Percentiles rank a stretch among this genome's conserved stretches.
phyloP scores from a whole-genome alignment of 1,140 invertebrate species.

The Muscidifurax raptorellus region DNA sequence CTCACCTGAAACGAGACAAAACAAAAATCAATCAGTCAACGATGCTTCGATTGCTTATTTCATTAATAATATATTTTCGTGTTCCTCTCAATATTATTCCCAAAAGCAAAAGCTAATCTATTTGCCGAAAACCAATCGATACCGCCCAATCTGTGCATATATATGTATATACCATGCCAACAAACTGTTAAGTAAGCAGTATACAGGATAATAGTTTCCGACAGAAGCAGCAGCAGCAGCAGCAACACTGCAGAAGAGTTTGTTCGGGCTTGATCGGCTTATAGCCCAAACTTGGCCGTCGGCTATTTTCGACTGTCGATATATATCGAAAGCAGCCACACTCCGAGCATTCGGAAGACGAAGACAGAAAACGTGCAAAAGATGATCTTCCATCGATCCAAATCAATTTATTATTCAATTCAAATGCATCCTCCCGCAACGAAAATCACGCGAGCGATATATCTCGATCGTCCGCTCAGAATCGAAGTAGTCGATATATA shows the following conservation, averaged over 20 bases:
- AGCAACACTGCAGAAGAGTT: background rate
- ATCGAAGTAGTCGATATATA: background rate
- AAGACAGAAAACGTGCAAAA: too few relatives aligned
- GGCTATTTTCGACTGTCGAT: conserved; percentile 49
- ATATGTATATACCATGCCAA: background rate
- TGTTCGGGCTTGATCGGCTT: conserved; percentile 59
- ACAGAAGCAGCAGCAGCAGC: background rate
- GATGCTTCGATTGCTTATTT: too few relatives aligned
- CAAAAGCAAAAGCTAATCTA: too few relatives aligned
- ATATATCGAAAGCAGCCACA: background rate
- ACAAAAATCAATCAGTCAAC: background rate
- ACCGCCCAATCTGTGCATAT: too few relatives aligned
- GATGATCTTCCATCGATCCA: too few relatives aligned
- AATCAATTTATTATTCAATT: background rate
- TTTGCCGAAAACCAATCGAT: too few relatives aligned
- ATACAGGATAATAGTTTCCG: background rate
- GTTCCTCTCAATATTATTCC: too few relatives aligned
- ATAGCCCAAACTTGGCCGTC: conserved; percentile 54
- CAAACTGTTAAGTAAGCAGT: conserved; percentile 22
- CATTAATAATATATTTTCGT: too few relatives aligned
- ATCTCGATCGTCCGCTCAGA: too few relatives aligned
- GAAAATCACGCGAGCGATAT: too few relatives aligned
- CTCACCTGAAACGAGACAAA: conserved; percentile 20
- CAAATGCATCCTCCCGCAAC: too few relatives aligned
- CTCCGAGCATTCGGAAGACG: too few relatives aligned